A percentile compares a stretch with the other conserved stretches of the same genome.
Evolutionary conservation across 1,140 invertebrate genomes (phyloP).

Genomic region (Nephila pilipes): DNA sequence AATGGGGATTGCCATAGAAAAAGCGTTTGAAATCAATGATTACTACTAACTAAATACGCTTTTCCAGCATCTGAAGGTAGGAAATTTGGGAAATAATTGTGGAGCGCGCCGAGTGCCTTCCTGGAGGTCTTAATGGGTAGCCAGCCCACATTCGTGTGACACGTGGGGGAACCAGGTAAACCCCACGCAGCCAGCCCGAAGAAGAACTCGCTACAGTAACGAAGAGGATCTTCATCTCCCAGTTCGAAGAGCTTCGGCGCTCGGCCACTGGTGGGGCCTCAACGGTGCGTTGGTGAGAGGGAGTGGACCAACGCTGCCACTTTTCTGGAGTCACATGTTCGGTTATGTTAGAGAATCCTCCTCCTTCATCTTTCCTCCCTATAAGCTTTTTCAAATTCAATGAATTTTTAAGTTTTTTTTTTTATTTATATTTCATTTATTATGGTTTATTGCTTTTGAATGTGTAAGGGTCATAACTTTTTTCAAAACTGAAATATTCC

Average conservation of each 20-base stretch:
- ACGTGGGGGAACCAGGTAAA: not conserved
- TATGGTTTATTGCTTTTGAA: too few relatives aligned
- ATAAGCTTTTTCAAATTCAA: too few relatives aligned
- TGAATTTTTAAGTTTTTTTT: too few relatives aligned
- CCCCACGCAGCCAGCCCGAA: not conserved
- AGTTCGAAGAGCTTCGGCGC: conserved; percentile 8
- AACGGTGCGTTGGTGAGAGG: not conserved
- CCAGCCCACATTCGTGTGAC: not conserved
- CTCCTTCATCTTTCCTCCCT: too few relatives aligned
- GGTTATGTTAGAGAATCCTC: too few relatives aligned
- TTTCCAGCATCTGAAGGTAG: not conserved
- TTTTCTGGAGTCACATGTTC: not conserved
- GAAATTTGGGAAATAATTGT: not conserved
- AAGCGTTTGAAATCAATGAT: not conserved
- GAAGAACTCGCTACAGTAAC: not conserved
- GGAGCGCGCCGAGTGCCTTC: not conserved
- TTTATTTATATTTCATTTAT: too few relatives aligned
- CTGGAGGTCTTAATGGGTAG: not conserved
- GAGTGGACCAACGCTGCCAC: not conserved
- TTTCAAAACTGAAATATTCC: too few relatives aligned
- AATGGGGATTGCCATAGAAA: not conserved
- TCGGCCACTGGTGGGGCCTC: not conserved
- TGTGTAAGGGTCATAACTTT: too few relatives aligned
- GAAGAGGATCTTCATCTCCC: not conserved
- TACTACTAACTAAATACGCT: not conserved